Evolutionary conservation across 2,797 vertebrate genomes (phyloP), one percentile per base, ranked within the genome.

Genomic region (Darevskia mixta): DNA sequence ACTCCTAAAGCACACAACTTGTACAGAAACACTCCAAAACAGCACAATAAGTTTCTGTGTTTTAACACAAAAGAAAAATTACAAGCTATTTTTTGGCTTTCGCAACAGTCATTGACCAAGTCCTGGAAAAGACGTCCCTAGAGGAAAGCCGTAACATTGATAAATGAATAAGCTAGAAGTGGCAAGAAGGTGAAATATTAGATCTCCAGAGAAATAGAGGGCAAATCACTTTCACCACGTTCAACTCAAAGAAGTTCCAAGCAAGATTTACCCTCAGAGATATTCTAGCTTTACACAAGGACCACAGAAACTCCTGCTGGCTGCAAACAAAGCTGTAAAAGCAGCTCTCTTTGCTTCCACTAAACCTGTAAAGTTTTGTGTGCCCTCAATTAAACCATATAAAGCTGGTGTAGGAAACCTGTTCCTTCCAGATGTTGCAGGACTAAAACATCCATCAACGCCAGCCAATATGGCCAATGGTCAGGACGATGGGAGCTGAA

Each of bases 1-100:
- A 8, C 20, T 35, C 32, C 55, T 69, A 29, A 38, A 79, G 49
- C 13, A 71, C 20, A 79, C 87, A 93, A 92, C 32, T 77, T 89
- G 80, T 87, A 93, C 49, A 67, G 86, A 73, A 69, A 87, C 86
- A 86, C 92, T 93, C 92, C 91, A 89, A 87, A 93, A 89, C 90
- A 1, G 90, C 90, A 95, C 86, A 2, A 87, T 83, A 82, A 86
- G 6, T 35, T 18, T 1, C 77, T 79, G 17, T 20, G 2, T 45
- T 58, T 49, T 90, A 83, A 55, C 66, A 71, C 23, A 92, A 87
- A 91, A 92, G 77, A 29, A 92, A 92, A 95, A 93, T 91, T 92
- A 89, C 76, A 87, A 90, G 84, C 45, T 73, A 92, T 83, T 75
- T 55, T 55, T 45, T 49, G 38, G 76, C 4, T 84, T 67, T 81